Base-by-base conservation (phyloP, 35 echinoderm and acorn worm species). In the Heliocidaris tuberculata region DNA sequence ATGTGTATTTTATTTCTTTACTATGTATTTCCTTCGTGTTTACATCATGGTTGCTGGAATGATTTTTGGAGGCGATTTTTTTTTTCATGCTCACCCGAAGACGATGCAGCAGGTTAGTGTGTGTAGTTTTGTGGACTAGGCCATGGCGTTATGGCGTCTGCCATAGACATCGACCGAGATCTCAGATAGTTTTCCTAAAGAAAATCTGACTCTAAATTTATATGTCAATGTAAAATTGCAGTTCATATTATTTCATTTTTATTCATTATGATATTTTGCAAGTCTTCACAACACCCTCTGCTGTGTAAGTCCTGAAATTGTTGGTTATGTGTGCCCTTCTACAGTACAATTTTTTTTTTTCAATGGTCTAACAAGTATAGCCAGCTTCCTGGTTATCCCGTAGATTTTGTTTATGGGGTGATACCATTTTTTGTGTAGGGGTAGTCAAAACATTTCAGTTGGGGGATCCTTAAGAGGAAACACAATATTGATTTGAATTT, bases 381-480 rank as follows among this genome's bases (percentile, higher is more conserved):
- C 17, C 91, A 27, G 91, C 91, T 93, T 93, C 91, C 91, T 93
- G 91, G 91, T 93, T 93, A 48, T 93, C 48, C 32, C 48, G 16
- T 21, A 59, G 91, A 93, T 93, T 56, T 93, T 93, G 91, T 93
- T 93, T 93, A 93, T 93, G 31, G 91, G 91, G 24, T 52, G 47
- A 93, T 50, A 93, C 91, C 91, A 93, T 59, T 93, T 52, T 93
- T 15, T 50, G 9, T 93, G 50, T 59, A 93, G 91, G 91, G 91
- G 91, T 59, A 21, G 17, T 59, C n/a, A 13, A 9, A 59, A 5
- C 29, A 47, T 47, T 17, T 85, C 1, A 85, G 30, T 48, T 78
- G 65, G 7, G 21, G 21, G 4, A 7, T 78, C 21, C 27, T 5
- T 78, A 6, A 42, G 35, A 42, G 35, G 35, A 42, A 42, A 42